Evolutionary conservation across 2,113 vertebrate genomes (phyloP).

Genomic region (Prinia subflava): DNA sequence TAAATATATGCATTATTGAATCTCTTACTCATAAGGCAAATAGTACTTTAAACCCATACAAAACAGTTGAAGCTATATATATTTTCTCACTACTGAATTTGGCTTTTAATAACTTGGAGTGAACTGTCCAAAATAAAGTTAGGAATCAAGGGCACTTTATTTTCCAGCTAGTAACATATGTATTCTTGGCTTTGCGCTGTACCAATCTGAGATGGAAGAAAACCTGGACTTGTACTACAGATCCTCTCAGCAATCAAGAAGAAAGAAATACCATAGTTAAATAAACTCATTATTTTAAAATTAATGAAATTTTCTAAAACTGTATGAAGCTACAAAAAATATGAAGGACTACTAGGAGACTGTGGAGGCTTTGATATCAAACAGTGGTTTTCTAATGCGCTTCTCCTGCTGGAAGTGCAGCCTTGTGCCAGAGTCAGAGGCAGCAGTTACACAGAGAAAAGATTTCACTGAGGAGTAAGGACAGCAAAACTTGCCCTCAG

Average conservation of each 20-base stretch:
- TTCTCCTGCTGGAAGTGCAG: neutral
- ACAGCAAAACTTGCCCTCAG: neutral
- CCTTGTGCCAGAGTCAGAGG: neutral
- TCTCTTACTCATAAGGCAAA: conserved; percentile 63
- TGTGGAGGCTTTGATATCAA: neutral
- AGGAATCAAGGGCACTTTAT: conserved; percentile 61
- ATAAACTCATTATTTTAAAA: neutral
- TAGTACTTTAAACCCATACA: conserved; percentile 52
- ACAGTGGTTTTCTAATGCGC: neutral
- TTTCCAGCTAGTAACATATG: conserved; percentile 41
- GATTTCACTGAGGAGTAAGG: neutral
- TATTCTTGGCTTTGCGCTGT: conserved; percentile 25
- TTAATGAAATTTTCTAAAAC: neutral
- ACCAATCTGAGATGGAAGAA: conserved; percentile 10
- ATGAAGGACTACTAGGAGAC: neutral
- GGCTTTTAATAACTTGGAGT: conserved; percentile 46
- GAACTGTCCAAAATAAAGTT: conserved; percentile 64
- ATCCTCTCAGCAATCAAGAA: neutral
- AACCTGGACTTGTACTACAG: neutral
- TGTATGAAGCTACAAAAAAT: neutral
- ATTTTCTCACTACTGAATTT: conserved; percentile 65
- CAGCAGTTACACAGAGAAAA: neutral
- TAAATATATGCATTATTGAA: conserved; percentile 63
- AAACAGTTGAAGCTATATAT: conserved; percentile 59
- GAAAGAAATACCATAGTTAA: neutral